phyloP scores from a whole-genome alignment of 2,113 vertebrate genomes.

The Neomonachus schauinslandi region DNA sequence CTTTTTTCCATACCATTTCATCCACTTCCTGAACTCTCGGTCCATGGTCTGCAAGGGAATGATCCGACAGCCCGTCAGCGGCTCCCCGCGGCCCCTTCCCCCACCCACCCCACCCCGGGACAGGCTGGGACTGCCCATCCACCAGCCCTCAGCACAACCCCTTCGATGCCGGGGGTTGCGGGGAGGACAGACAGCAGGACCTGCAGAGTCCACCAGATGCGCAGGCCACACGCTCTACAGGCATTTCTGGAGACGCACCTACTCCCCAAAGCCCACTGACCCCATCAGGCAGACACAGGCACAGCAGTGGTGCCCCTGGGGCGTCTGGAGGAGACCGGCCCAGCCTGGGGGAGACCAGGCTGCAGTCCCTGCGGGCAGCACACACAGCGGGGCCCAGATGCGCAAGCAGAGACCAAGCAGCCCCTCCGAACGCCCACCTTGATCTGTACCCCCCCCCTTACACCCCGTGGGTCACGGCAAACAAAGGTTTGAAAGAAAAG shows the following conservation, averaged over 20 bases:
- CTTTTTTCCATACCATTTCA: slow-evolving; percentile 99
- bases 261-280: not conserved
- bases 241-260: not conserved
- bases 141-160: too few species aligned
- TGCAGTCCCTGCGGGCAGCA: not conserved
- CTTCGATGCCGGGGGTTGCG: too few species aligned
- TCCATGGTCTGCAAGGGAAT: slow-evolving; percentile 93
- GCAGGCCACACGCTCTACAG: not conserved
- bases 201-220: not conserved
- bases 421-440: not conserved
- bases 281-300: not conserved
- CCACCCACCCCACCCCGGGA: too few species aligned
- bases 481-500: not conserved
- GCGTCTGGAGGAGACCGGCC: not conserved
- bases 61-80: slow-evolving; percentile 41
- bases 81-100: not conserved
- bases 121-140: not conserved
- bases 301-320: not conserved
- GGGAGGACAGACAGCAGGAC: not conserved
- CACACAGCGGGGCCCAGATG: too few species aligned
- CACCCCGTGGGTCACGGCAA: too few species aligned
- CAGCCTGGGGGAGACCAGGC: not conserved
- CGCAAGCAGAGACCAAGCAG: not conserved
- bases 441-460: not conserved
- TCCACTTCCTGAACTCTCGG: slow-evolving; percentile 99